phyloP scores from a whole-genome alignment of 2,113 vertebrate genomes.

The Apteryx mantelli region DNA sequence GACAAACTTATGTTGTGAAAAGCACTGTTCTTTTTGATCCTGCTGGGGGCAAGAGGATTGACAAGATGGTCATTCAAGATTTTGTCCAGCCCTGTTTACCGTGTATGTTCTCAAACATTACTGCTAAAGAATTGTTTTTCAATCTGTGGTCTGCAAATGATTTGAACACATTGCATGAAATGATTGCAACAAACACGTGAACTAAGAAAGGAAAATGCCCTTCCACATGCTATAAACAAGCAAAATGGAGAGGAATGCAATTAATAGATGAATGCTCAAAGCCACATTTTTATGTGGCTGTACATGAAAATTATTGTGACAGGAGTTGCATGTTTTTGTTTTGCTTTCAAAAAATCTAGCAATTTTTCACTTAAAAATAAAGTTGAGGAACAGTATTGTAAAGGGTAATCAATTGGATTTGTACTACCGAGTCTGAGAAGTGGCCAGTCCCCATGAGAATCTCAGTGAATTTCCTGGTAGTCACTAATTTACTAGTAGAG shows the following conservation, averaged over 20 bases:
- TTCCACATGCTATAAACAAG: not conserved
- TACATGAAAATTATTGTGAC: not conserved
- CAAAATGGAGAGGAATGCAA: not conserved
- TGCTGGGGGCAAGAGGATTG: not conserved
- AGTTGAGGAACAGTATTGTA: not conserved
- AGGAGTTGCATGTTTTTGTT: not conserved
- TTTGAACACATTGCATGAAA: not conserved
- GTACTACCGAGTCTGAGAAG: not conserved
- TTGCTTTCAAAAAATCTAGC: not conserved
- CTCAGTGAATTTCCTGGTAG: not conserved
- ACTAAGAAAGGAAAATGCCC: not conserved
- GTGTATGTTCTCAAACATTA: not conserved
- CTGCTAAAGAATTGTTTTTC: not conserved
- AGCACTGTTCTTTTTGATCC: not conserved
- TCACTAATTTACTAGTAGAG: not conserved
- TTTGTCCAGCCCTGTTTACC: not conserved
- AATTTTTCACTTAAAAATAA: not conserved
- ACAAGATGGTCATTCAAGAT: not conserved
- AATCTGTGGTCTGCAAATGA: not conserved
- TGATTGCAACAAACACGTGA: not conserved
- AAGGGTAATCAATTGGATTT: not conserved
- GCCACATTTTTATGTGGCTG: not conserved
- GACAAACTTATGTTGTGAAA: not conserved
- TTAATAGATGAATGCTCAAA: not conserved
- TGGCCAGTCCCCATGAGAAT: not conserved